Base-by-base conservation (phyloP, 2,113 vertebrate species). In the Canis aureus region DNA sequence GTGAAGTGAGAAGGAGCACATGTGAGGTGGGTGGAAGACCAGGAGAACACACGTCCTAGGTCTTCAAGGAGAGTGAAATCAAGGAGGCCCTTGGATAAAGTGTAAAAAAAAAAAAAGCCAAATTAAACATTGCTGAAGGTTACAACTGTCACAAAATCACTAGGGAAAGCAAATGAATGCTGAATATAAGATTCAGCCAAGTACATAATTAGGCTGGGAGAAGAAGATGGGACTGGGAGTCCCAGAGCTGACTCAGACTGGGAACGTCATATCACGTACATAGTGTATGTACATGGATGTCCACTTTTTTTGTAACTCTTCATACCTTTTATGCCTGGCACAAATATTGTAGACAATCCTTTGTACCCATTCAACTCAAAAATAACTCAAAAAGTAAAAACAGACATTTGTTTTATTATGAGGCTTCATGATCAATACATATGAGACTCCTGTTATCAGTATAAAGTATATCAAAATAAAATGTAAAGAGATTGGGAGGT, bases 231-330 rank as follows among this genome's bases (percentile, higher is more conserved):
- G 49, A 51, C 9, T 69, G 3, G 17, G 11, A 7, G 20, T 22
- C 60, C 32, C n/a, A 2, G 20, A 7, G 43, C 8, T 9, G 16
- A 22, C 12, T 10, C 3, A 25, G 16, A n/a, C 73, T 35, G 29
- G 19, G 29, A 23, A 16, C 5, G 6, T 1, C 3, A 19, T 1
- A 3, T 16, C 19, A 22, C 7, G 2, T 11, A 22, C 25, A 8
- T 0, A 20, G 35, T 1, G 0, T 5, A 19, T 13, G 8, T 1
- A 19, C 12, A 16, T 1, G 11, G 29, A 23, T 32, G 17, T 8
- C 64, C 23, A 15, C n/a, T 25, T 71, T 51, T 51, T 29, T 66
- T 80, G 19, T 60, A 49, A 17, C 13, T 79, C 19, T 88, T 91
- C 43, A 8, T 13, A 22, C 19, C 29, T 82, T 55, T 55, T 76